Base-by-base conservation (phyloP, 37 sponge, comb jelly and placozoan species). In the Ianthella basta region DNA sequence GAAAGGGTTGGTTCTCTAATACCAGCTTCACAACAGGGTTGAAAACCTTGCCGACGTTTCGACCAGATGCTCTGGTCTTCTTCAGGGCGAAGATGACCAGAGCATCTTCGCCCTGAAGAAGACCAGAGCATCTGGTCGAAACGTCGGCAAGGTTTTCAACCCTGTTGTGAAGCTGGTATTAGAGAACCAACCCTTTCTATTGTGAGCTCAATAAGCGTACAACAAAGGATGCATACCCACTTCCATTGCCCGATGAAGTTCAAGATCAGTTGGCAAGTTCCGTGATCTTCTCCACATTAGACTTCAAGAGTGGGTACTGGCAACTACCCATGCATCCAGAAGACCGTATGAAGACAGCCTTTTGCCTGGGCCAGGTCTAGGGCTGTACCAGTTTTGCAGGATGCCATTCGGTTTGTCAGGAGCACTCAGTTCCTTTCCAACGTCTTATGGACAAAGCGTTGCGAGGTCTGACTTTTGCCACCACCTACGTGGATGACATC, bases 181-280 rank as follows among this genome's bases (percentile, higher is more conserved):
- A n/a, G n/a, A n/a, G n/a, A n/a, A n/a, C n/a, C n/a, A n/a, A n/a
- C n/a, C n/a, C n/a, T n/a, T n/a, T n/a, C n/a, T n/a, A n/a, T n/a
- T n/a, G n/a, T n/a, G 89, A 88, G n/a, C 61, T 94, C 39, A 92
- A 92, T 79, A 84, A 87, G 39, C 65, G 57, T 35, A 85, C 91
- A 55, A 38, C 29, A 55, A 89, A 87, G 56, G 88, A 85, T 81
- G 88, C 86, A 20, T 87, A 87, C 40, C 91, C 90, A 70, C 65
- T 92, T 20, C 92, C 92, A n/a, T 70, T 89, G 32, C 78, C 84
- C 21, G 86, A 92, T 83, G 88, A 90, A 40, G 83, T 93, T 12
- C 88, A 87, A 77, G 86, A 89, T 82, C 74, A 86, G 0, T 80
- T 90, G 20, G 14, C 87, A 21, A 86, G 88, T 3, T 56, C 86